Conservation (phyloP, 2,797 vertebrate genomes). For the Acestrorhynchus altus region DNA sequence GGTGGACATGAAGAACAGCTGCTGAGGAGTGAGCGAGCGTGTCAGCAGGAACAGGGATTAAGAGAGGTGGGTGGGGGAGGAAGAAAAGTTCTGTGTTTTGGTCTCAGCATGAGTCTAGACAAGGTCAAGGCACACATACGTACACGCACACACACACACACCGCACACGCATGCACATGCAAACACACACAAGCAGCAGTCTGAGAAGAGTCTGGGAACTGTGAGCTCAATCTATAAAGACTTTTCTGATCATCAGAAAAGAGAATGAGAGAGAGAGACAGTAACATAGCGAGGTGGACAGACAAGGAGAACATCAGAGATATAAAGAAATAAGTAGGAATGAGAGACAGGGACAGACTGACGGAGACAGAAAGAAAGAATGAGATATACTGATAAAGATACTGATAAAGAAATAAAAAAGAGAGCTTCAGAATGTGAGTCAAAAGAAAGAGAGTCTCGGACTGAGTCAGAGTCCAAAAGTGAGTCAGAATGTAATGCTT, state of each 20-base stretch:
- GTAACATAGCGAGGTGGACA: neutral
- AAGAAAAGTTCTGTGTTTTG: constrained; percentile 25
- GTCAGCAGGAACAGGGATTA: constrained; percentile 49
- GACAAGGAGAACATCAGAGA: neutral
- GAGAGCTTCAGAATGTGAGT: too few species aligned
- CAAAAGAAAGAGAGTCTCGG: neutral
- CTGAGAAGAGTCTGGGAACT: neutral
- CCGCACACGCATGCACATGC: neutral
- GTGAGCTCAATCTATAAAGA: neutral
- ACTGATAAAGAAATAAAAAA: neutral
- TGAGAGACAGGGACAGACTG: neutral
- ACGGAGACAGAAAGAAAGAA: neutral
- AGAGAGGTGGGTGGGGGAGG: constrained; percentile 21
- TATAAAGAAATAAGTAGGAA: neutral
- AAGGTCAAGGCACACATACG: constrained; percentile 9
- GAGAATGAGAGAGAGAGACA: neutral
- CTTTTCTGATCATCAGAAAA: neutral
- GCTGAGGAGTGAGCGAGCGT: neutral
- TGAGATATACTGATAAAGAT: neutral
- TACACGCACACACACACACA: neutral
- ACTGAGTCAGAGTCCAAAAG: neutral
- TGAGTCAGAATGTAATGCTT: neutral
- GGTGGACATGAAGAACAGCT: neutral
- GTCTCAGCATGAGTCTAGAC: constrained; percentile 13
- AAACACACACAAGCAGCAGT: neutral